These are phyloP conservation scores for Rhinoderma darwinii DNA, from an alignment of 2,113 vertebrate genomes.

Conservation along the genomic window DNA sequence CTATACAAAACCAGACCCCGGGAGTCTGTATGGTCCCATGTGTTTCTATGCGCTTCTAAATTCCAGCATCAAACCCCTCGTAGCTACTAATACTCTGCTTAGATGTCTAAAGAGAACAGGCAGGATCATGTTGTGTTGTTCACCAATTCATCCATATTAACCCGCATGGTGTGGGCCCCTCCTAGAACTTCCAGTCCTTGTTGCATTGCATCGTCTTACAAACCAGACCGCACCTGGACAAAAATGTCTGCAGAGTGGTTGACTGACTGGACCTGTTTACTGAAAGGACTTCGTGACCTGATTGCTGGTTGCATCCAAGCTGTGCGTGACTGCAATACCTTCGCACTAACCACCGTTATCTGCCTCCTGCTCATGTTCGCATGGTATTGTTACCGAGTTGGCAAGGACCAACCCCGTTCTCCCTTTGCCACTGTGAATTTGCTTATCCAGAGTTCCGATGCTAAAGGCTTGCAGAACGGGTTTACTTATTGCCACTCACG, in stretches of 20 bases:
- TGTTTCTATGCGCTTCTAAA: conserved; percentile 18
- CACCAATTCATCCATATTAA: neutral
- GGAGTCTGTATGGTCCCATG: neutral
- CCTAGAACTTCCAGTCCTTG: conserved; percentile 65
- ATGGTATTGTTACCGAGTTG: conserved; percentile 98
- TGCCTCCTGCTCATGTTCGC: conserved; percentile 88
- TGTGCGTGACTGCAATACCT: conserved; percentile 87
- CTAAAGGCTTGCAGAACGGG: conserved; percentile 84
- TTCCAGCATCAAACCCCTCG: neutral
- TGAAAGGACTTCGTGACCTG: conserved; percentile 87
- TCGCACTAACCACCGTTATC: conserved; percentile 79
- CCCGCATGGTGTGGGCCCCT: conserved; percentile 67
- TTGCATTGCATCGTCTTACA: conserved; percentile 32
- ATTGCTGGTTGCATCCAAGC: conserved; percentile 89
- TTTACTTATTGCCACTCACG: conserved; percentile 87
- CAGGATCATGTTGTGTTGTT: conserved; percentile 58
- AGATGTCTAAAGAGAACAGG: neutral
- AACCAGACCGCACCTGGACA: neutral
- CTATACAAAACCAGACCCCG: neutral
- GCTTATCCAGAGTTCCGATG: conserved; percentile 72
- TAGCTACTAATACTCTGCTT: conserved; percentile 58
- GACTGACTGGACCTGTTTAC: conserved; percentile 84
- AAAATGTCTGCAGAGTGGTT: conserved; percentile 77
- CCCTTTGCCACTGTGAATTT: conserved; percentile 72
- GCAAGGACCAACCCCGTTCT: conserved; percentile 86